Conservation (phyloP, 2,888 invertebrate species). For the Sinopyrophorus schimmeli region DNA sequence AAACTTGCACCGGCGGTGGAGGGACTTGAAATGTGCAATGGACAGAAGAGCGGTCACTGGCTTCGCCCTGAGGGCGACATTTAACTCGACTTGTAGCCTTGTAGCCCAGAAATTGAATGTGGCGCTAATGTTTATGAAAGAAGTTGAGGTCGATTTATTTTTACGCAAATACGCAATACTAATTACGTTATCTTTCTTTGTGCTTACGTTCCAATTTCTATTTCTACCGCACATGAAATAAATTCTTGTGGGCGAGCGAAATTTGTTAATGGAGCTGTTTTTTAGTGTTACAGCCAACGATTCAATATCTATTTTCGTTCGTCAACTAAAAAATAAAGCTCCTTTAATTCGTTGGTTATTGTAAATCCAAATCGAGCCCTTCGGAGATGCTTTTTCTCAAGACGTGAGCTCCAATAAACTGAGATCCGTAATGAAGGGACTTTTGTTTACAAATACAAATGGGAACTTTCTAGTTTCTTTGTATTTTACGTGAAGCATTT, state of each 20-base stretch:
- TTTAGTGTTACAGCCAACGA: too few relatives aligned
- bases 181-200: conserved; percentile 1
- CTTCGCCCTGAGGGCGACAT: conserved; percentile 34
- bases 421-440: too few relatives aligned
- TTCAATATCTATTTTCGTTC: too few relatives aligned
- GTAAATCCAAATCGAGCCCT: too few relatives aligned
- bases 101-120: conserved; percentile 34
- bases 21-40: conserved; percentile 8
- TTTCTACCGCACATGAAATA: conserved; percentile 10
- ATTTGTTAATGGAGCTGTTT: too few relatives aligned
- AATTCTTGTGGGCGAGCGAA: conserved; percentile 16
- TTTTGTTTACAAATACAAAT: too few relatives aligned
- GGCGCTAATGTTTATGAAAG: conserved; percentile 20
- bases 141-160: conserved; percentile 12
- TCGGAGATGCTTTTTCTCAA: too few relatives aligned
- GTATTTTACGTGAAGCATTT: too few relatives aligned
- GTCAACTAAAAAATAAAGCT: too few relatives aligned
- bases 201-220: not conserved
- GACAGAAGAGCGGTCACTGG: conserved; percentile 34
- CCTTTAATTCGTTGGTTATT: too few relatives aligned
- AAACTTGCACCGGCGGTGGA: conserved; percentile 14
- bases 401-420: too few relatives aligned
- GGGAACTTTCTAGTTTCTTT: too few relatives aligned
- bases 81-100: conserved; percentile 37
- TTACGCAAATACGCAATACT: conserved; percentile 11